Base-by-base conservation (phyloP, 1,140 invertebrate genomes). In the Caenorhabditis latens region DNA sequence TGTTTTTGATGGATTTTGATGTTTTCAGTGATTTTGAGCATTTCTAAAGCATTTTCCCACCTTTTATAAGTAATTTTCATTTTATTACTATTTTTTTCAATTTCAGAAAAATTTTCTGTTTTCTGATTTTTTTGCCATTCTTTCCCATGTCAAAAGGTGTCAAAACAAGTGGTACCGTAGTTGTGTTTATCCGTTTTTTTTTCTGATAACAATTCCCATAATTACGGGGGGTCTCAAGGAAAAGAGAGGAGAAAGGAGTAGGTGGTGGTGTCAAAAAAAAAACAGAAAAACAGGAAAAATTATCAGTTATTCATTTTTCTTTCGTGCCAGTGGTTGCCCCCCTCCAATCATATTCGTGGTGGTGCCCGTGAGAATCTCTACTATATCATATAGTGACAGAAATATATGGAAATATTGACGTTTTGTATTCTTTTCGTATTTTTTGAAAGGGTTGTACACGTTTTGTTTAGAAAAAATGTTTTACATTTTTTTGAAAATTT, bases 141-240 rank as follows among this genome's bases (percentile, higher is more conserved):
- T 21, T 14, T 58, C 16, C n/a, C 16, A n/a, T n/a, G 19, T 53
- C 16, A 53, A 13, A 16, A 13, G 57, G 16, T 58, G 57, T 58
- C 57, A 21, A 58, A 58, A 58, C 9, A 63, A 63, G n/a, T 21
- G 11, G 11, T 63, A 63, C 61, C 8, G 61, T 63, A 79, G 16
- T 50, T 46, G 16, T 46, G 14, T 46, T 71, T 46, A 2, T 71
- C 19, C 9, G 48, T 9, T 46, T n/a, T n/a, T 71, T n/a, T 71
- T 32, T 71, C 7, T 71, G 43, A 79, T 79, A 79, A 79, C 71
- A 79, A 79, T 79, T 79, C 71, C 46, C 46, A 79, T 79, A 79
- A 79, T 79, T 50, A 71, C 11, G 24, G 63, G 63, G 32, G 24
- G 61, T 32, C 7, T 19, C 40, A 43, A 16, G 2, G 46, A 24